phyloP scores from a whole-genome alignment of 1,140 invertebrate species.

The Anadara kagoshimensis region DNA sequence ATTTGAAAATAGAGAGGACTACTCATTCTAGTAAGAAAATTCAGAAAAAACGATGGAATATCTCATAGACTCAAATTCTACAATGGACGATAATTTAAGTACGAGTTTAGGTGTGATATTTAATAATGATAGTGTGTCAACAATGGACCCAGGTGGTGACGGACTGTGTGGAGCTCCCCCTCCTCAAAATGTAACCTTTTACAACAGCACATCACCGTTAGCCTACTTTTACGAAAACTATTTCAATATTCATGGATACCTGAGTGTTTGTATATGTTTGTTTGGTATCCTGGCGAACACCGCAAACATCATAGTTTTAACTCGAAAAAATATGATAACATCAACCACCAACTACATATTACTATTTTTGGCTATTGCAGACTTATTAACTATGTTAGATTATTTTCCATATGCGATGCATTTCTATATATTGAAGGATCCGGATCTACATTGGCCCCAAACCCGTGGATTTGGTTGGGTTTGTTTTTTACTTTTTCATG shows the following conservation, averaged over 20 bases:
- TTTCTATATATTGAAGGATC: constrained; percentile 68
- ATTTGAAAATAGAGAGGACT: too few relatives aligned
- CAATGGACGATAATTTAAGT: too few relatives aligned
- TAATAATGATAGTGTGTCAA: too few relatives aligned
- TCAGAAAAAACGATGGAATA: too few relatives aligned
- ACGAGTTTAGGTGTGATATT: too few relatives aligned
- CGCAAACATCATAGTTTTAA: constrained; percentile 91
- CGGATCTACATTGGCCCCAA: constrained; percentile 33
- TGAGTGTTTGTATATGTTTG: constrained; percentile 84
- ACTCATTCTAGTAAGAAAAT: too few relatives aligned
- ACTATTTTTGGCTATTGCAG: constrained; percentile 87
- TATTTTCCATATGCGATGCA: constrained; percentile 89
- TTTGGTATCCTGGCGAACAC: constrained; percentile 93
- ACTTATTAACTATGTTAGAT: constrained; percentile 90
- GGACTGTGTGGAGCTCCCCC: too few relatives aligned
- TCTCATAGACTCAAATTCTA: too few relatives aligned
- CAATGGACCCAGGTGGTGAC: too few relatives aligned
- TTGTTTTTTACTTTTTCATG: constrained; percentile 58
- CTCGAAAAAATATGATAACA: constrained; percentile 86
- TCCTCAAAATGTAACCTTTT: too few relatives aligned
- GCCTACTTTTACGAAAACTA: too few relatives aligned
- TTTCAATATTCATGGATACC: constrained; percentile 79
- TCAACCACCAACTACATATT: constrained; percentile 87
- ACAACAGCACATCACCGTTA: too few relatives aligned
- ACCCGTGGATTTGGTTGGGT: constrained; percentile 55